phyloP scores from a whole-genome alignment of 2,797 vertebrate species.

The Coregonus ussuriensis region DNA sequence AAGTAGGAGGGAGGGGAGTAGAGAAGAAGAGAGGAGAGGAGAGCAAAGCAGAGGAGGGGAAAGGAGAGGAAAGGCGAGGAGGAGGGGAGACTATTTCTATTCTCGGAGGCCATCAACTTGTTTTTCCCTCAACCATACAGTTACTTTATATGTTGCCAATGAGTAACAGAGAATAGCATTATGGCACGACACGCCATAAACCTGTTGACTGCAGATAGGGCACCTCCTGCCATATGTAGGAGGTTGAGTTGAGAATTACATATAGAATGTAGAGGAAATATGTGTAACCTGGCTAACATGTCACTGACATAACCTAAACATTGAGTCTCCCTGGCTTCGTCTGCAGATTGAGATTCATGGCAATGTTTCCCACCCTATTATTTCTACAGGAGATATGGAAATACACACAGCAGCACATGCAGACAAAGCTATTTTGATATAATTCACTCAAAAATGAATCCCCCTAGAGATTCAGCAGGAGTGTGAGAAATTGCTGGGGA shows the following conservation, averaged over 20 bases:
- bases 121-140: background rate
- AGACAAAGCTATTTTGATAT: constrained; percentile 2
- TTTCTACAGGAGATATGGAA: constrained; percentile 1
- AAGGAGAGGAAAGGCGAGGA: background rate
- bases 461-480: background rate
- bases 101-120: background rate
- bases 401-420: background rate
- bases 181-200: no score
- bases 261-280: background rate
- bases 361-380: background rate
- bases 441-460: background rate
- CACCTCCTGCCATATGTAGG: no score
- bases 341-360: constrained; percentile 37
- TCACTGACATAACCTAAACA: constrained; percentile 42
- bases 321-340: constrained; percentile 40
- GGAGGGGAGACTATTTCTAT: no score
- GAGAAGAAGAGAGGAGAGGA: no score
- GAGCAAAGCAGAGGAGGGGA: no score
- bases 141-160: background rate
- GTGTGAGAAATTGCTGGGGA: background rate
- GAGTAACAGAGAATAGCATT: background rate
- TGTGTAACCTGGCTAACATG: constrained; percentile 32
- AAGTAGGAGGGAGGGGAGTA: no score
- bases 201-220: no score
- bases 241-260: no score